Percentiles rank a stretch among this genome's conserved stretches.
Evolutionary conservation across 2,797 vertebrate genomes (phyloP).

Genomic region (Spheniscus humboldti): DNA sequence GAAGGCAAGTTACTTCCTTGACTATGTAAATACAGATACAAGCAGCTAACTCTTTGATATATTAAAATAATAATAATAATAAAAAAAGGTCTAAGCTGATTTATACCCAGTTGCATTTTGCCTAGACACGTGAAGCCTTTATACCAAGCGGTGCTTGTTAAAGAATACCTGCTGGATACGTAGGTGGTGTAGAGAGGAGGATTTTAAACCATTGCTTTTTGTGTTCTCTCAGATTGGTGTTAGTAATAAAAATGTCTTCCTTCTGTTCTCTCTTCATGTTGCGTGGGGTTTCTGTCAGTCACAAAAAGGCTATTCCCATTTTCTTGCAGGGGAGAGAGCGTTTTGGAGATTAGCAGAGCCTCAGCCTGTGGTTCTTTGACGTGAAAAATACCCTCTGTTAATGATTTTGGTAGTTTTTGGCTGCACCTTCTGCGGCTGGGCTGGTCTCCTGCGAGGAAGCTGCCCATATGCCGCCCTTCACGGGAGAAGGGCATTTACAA

Average conservation of each 20-base stretch:
- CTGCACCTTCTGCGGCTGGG: not conserved
- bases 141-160: not conserved
- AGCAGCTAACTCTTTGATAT: not conserved
- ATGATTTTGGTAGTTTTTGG: not conserved
- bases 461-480: not conserved
- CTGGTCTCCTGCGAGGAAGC: not conserved
- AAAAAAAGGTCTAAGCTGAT: rapidly evolving
- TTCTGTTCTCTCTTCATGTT: not conserved
- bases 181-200: not conserved
- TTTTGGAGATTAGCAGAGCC: not conserved
- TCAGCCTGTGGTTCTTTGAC: not conserved
- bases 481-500: slow-evolving; percentile 52
- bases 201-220: not conserved
- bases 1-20: not conserved
- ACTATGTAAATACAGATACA: not conserved
- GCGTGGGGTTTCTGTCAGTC: not conserved
- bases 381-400: not conserved
- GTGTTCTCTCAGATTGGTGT: not conserved
- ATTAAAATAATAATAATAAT: not conserved
- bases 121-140: not conserved
- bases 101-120: not conserved
- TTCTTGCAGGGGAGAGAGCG: not conserved
- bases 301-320: not conserved
- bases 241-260: not conserved
- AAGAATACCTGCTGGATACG: not conserved